phyloP scores from a whole-genome alignment of 1,140 invertebrate genomes.

The Caerostris darwini region DNA sequence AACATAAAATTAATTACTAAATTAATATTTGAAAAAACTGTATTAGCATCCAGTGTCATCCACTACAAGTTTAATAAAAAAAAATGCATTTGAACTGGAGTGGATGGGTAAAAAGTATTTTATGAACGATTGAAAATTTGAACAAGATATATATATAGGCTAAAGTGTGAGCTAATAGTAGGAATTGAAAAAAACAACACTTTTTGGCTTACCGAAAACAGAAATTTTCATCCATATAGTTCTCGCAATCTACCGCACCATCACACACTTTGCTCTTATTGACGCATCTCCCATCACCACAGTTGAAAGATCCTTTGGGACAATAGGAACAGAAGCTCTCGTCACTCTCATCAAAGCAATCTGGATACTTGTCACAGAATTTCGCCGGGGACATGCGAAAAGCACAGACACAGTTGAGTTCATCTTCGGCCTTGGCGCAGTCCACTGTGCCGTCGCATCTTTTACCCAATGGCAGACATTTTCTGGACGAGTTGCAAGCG shows the following conservation, averaged over 20 bases:
- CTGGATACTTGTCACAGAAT: slow-evolving; percentile 74
- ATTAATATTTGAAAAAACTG: too few relatives aligned
- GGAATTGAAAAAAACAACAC: neutral
- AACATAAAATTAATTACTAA: too few relatives aligned
- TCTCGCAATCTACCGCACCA: slow-evolving; percentile 49
- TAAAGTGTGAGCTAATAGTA: too few relatives aligned
- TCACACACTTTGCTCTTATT: slow-evolving; percentile 49
- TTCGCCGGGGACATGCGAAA: slow-evolving; percentile 50
- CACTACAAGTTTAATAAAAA: too few relatives aligned
- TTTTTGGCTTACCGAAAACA: slow-evolving; percentile 58
- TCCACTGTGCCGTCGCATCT: slow-evolving; percentile 67
- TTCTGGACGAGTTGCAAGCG: slow-evolving; percentile 39
- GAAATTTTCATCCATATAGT: slow-evolving; percentile 70
- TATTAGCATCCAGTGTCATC: too few relatives aligned
- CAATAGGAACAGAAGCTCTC: slow-evolving; percentile 67
- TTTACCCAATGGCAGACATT: slow-evolving; percentile 16
- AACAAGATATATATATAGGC: too few relatives aligned
- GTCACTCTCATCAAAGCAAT: slow-evolving; percentile 70
- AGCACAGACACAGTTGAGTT: slow-evolving; percentile 69
- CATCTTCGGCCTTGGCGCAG: slow-evolving; percentile 59
- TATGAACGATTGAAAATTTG: too few relatives aligned
- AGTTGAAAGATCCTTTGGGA: slow-evolving; percentile 52
- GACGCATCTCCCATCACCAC: slow-evolving; percentile 50
- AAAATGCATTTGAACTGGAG: too few relatives aligned
- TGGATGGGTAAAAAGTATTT: too few relatives aligned